Evolutionary conservation across 2,888 invertebrate genomes (phyloP).

Genomic region (Ormyrus labotus): DNA sequence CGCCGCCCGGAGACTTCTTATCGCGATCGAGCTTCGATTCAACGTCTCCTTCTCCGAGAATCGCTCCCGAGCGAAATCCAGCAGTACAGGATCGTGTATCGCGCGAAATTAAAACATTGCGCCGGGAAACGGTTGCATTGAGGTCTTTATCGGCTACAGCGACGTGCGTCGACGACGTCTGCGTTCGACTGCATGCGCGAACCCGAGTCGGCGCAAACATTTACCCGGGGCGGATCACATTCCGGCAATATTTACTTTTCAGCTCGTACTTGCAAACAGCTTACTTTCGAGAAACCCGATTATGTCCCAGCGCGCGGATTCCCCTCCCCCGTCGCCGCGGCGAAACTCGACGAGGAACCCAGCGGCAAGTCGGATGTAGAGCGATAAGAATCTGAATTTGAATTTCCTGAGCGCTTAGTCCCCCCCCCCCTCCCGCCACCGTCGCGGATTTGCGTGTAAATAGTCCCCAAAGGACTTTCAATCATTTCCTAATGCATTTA

Average conservation of each 20-base stretch:
- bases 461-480: slow-evolving; percentile 31
- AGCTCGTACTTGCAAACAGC: slow-evolving; percentile 66
- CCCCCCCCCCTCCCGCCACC: no score
- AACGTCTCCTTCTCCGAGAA: no score
- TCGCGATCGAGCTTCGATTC: no score
- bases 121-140: no score
- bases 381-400: slow-evolving; percentile 46
- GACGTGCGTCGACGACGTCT: slow-evolving; percentile 52
- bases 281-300: slow-evolving; percentile 63
- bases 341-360: no score
- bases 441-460: slow-evolving; percentile 37
- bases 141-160: no score
- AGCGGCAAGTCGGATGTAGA: no score
- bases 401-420: no score
- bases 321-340: not conserved
- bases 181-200: slow-evolving; percentile 55
- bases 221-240: slow-evolving; percentile 66
- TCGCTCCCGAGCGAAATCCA: no score
- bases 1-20: no score
- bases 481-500: slow-evolving; percentile 32
- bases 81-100: no score
- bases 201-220: slow-evolving; percentile 65
- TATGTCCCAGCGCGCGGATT: slow-evolving; percentile 24
- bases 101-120: no score
- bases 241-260: slow-evolving; percentile 67